A percentile compares a stretch with the other conserved stretches of the same genome.
Evolutionary conservation across 2,113 vertebrate genomes (phyloP).

Genomic region (Siniperca knerii): DNA sequence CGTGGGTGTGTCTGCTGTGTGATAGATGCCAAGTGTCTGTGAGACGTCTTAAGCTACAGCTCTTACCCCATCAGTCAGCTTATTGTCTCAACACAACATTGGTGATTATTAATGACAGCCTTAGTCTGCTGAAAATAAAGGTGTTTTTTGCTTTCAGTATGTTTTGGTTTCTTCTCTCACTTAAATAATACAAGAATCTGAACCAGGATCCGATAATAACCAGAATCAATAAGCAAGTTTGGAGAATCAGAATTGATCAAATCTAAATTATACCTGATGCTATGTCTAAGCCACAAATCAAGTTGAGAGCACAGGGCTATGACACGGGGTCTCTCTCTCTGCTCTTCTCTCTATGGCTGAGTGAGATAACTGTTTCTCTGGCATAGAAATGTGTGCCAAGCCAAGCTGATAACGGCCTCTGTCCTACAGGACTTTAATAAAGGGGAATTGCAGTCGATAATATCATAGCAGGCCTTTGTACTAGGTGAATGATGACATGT

Average conservation of each 20-base stretch:
- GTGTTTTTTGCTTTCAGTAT: neutral
- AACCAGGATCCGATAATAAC: neutral
- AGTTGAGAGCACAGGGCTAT: conserved; percentile 24
- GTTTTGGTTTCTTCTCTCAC: neutral
- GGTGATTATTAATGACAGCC: neutral
- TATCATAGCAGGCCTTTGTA: conserved; percentile 50
- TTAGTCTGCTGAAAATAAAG: neutral
- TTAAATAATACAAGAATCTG: neutral
- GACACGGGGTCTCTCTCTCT: conserved; percentile 6
- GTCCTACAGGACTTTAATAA: conserved; percentile 68
- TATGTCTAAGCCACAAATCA: conserved; percentile 35
- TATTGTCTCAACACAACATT: conserved; percentile 37
- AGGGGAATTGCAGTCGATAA: conserved; percentile 50
- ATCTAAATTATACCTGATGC: neutral
- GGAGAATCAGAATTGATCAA: neutral
- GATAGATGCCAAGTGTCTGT: conserved; percentile 22
- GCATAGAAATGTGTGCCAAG: conserved; percentile 48
- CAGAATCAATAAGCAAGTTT: neutral
- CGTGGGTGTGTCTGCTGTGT: neutral
- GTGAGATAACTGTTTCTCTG: conserved; percentile 52
- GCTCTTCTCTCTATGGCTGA: conserved; percentile 32
- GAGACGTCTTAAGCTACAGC: conserved; percentile 34
- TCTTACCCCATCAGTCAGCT: conserved; percentile 19
- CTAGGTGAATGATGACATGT: conserved; percentile 47
- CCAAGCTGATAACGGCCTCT: conserved; percentile 57